Conservation (phyloP, 2,797 vertebrate genomes). For the Helarctos malayanus region DNA sequence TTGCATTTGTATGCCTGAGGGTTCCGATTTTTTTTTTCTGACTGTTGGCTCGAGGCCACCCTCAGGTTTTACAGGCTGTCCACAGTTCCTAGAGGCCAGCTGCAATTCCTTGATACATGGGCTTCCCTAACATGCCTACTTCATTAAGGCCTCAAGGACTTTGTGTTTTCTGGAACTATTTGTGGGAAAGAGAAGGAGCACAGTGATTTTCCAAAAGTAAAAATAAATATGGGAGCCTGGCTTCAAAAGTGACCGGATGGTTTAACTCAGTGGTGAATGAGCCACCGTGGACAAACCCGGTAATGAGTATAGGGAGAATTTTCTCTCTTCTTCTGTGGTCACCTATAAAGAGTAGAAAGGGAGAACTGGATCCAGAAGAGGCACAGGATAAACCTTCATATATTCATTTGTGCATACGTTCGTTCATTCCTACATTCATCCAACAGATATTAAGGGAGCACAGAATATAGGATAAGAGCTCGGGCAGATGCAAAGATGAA, state of each 20-base stretch:
- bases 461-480: background rate
- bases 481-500: conserved; percentile 10
- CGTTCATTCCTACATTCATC: background rate
- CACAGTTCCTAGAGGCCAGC: background rate
- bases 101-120: background rate
- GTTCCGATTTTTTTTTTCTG: background rate
- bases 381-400: background rate
- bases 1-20: background rate
- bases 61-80: background rate
- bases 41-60: background rate
- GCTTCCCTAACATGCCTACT: background rate
- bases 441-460: background rate
- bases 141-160: background rate
- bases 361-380: background rate
- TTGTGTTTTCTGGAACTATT: background rate
- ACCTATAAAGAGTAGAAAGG: background rate
- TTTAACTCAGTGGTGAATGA: background rate
- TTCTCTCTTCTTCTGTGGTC: background rate
- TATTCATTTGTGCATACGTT: background rate
- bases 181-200: background rate
- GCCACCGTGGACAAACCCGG: background rate
- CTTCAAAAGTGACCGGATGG: background rate
- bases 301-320: background rate
- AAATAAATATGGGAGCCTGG: background rate
- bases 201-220: background rate